Conservation (phyloP, 2,797 vertebrate species). For the Hapalemur alaotrensis region DNA sequence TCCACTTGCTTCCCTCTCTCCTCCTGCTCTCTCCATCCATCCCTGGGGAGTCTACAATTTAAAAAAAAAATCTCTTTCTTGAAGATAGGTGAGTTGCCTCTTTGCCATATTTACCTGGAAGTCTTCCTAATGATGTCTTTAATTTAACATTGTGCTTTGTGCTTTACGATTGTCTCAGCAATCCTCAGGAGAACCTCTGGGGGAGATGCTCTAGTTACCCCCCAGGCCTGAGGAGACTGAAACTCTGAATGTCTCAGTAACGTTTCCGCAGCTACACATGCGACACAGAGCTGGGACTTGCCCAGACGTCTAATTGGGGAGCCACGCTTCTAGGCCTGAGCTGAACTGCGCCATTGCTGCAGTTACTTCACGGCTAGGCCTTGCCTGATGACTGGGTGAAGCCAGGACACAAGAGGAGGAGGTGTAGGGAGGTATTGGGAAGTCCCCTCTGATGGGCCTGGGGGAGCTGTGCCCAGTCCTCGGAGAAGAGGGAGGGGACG, state of each 20-base stretch:
- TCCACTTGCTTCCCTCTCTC: background rate
- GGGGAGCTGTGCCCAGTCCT: background rate
- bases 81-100: background rate
- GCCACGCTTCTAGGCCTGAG: background rate
- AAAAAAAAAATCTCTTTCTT: background rate
- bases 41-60: background rate
- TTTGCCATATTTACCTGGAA: background rate
- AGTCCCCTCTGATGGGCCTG: too few species aligned
- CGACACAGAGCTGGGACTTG: background rate
- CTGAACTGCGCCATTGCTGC: too few species aligned
- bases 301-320: background rate
- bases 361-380: background rate
- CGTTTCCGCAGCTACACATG: background rate
- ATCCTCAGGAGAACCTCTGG: background rate
- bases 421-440: background rate
- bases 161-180: background rate
- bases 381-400: background rate
- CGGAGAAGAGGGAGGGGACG: background rate
- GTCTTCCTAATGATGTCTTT: background rate
- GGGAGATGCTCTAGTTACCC: background rate
- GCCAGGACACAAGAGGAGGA: background rate
- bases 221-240: background rate
- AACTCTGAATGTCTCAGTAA: background rate
- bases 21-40: too few species aligned
- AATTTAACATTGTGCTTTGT: background rate